Evolutionary conservation across 1,140 invertebrate genomes (phyloP).

Genomic region (Drosophila arawakana): DNA sequence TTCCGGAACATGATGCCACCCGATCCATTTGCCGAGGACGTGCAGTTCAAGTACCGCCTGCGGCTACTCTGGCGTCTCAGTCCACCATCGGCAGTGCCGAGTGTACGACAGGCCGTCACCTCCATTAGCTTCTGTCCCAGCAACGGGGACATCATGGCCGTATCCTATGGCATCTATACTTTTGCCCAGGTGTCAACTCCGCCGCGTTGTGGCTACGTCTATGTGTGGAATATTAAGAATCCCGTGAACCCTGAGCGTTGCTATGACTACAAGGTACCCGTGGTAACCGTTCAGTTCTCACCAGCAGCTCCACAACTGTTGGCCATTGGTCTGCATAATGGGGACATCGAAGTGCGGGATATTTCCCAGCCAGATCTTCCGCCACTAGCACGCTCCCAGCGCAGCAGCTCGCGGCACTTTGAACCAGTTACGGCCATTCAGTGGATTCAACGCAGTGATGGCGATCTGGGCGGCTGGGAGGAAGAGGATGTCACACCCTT

Average conservation of each 20-base stretch:
- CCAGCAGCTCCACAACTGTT: constrained; percentile 88
- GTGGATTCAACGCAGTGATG: constrained; percentile 85
- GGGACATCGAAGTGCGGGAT: constrained; percentile 90
- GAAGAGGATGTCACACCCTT: constrained; percentile 77
- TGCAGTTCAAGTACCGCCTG: constrained; percentile 88
- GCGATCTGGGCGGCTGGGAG: constrained; percentile 73
- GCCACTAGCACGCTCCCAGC: constrained; percentile 86
- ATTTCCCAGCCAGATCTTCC: constrained; percentile 85
- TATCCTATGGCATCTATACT: constrained; percentile 88
- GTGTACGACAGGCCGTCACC: constrained; percentile 84
- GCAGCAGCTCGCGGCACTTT: constrained; percentile 86
- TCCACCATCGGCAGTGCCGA: constrained; percentile 22
- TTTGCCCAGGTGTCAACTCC: constrained; percentile 26
- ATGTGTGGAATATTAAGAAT: constrained; percentile 94
- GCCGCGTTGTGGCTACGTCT: constrained; percentile 83
- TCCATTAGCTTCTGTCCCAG: constrained; percentile 87
- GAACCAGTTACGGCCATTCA: constrained; percentile 88
- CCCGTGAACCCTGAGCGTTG: constrained; percentile 91
- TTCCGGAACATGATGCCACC: constrained; percentile 87
- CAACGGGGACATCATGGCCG: constrained; percentile 89
- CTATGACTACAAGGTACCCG: constrained; percentile 88
- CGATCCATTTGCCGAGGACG: constrained; percentile 86
- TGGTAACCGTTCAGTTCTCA: constrained; percentile 91
- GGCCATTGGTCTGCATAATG: constrained; percentile 92
- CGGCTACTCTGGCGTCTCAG: constrained; percentile 88